A percentile compares a stretch with the other conserved stretches of the same genome.
Evolutionary conservation across 2,888 invertebrate genomes (phyloP).

Genomic region (Amblyjoppa fuscipennis): DNA sequence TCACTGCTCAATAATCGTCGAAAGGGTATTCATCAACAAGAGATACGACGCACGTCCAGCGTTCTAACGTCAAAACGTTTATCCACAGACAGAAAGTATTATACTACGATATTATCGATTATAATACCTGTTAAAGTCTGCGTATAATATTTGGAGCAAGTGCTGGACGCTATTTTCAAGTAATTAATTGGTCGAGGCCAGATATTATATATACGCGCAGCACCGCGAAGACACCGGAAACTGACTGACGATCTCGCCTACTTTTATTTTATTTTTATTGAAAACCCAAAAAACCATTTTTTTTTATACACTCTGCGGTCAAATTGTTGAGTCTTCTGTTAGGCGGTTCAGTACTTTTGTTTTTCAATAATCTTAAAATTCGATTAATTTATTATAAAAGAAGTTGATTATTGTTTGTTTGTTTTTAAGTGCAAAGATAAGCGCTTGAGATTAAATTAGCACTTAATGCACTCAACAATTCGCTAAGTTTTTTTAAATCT

Average conservation of each 20-base stretch:
- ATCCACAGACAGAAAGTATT: constrained; percentile 56
- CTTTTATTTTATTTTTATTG: not conserved
- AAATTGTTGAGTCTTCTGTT: not conserved
- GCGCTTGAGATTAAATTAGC: too few species aligned
- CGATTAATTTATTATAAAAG: not conserved
- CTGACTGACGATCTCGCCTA: constrained; percentile 55
- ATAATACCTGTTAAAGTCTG: constrained; percentile 45
- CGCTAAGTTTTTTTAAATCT: too few species aligned
- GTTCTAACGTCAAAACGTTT: constrained; percentile 51
- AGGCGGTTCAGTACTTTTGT: not conserved
- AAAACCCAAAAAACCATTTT: not conserved
- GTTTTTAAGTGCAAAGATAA: too few species aligned
- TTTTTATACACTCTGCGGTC: not conserved
- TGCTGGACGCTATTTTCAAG: constrained; percentile 52
- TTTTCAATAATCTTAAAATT: not conserved
- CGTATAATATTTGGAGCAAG: constrained; percentile 57
- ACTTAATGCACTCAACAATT: too few species aligned
- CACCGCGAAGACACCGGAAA: constrained; percentile 61
- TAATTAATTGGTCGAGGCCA: constrained; percentile 63
- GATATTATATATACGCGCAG: constrained; percentile 50
- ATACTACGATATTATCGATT: constrained; percentile 43
- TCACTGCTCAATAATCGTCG: constrained; percentile 83
- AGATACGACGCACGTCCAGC: constrained; percentile 61
- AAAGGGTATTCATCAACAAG: constrained; percentile 81
- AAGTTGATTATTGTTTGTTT: not conserved